Base-by-base conservation (phyloP, 2,113 vertebrate species). In the Zapornia atra region DNA sequence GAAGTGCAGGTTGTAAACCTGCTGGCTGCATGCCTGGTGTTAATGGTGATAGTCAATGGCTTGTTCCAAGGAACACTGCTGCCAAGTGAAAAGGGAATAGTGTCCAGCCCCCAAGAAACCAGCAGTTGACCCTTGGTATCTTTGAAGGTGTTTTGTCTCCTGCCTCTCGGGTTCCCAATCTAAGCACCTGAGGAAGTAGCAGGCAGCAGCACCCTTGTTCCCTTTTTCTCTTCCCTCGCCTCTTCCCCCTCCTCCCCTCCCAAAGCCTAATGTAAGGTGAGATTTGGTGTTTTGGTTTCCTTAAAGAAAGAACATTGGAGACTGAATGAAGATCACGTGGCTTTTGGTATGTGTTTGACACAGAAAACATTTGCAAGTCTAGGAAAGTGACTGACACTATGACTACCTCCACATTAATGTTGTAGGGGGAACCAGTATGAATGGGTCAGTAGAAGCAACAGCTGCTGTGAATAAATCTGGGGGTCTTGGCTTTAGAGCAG, bases 21-120 rank as follows among this genome's bases (percentile, higher is more conserved):
- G 51, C 51, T 53, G 51, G 51, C 51, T 53, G 51, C 26, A 53
- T 13, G 51, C 24, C 14, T 53, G 33, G 15, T 72, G n/a, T 64
- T 89, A 82, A 89, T 91, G 69, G 40, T 24, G n/a, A 19, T 20
- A 81, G 53, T 69, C 77, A 68, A 1, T 65, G 38, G 12, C 57
- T 79, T 0, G 0, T 72, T 95, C 73, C 64, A 57, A 83, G 21
- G 29, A 85, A 28, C 4, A 10, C 16, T 0, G 0, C 40, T 93
- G 64, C 75, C 65, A 95, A 56, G 31, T 79, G 28, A 79, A 82
- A 92, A 87, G 56, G 53, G 8, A 69, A 17, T 48, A 53, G 20
- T 68, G 33, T 69, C 38, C 29, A 48, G 18, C 20, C 12, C 50
- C 22, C 14, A 53, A 28, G 51, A 91, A 88, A 57, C n/a, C 38